These are phyloP conservation scores for Acanthococcus lagerstroemiae DNA, from an alignment of 2,888 invertebrate genomes.

Conservation along the genomic window DNA sequence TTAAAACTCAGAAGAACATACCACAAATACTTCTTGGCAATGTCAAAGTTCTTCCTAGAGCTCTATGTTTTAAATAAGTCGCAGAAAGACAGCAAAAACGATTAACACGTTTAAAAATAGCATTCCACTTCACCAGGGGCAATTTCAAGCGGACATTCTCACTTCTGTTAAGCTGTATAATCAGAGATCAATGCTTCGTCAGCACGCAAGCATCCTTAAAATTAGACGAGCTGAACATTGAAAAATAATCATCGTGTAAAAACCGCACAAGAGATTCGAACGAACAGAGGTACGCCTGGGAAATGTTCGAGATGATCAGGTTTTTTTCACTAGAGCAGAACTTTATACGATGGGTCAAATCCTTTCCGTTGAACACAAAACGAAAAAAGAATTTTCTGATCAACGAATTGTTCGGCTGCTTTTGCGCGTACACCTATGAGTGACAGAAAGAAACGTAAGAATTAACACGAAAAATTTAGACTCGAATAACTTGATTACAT, in stretches of 20 bases:
- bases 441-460: background rate
- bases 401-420: slow-evolving; percentile 38
- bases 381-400: slow-evolving; percentile 70
- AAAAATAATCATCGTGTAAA: slow-evolving; percentile 77
- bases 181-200: background rate
- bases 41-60: no score
- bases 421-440: slow-evolving; percentile 14
- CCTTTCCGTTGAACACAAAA: slow-evolving; percentile 73
- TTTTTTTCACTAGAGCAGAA: slow-evolving; percentile 56
- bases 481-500: background rate
- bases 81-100: no score
- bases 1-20: no score
- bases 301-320: slow-evolving; percentile 47
- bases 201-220: slow-evolving; percentile 67
- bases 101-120: no score
- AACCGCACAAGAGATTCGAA: slow-evolving; percentile 80
- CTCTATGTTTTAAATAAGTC: no score
- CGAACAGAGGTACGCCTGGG: slow-evolving; percentile 58
- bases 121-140: no score
- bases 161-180: background rate
- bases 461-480: background rate
- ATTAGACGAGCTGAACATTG: slow-evolving; percentile 72
- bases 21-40: no score
- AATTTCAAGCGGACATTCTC: no score
- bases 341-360: slow-evolving; percentile 67